Evolutionary conservation across 2,888 invertebrate species (phyloP).

Genomic region (Lepas anatifera): DNA sequence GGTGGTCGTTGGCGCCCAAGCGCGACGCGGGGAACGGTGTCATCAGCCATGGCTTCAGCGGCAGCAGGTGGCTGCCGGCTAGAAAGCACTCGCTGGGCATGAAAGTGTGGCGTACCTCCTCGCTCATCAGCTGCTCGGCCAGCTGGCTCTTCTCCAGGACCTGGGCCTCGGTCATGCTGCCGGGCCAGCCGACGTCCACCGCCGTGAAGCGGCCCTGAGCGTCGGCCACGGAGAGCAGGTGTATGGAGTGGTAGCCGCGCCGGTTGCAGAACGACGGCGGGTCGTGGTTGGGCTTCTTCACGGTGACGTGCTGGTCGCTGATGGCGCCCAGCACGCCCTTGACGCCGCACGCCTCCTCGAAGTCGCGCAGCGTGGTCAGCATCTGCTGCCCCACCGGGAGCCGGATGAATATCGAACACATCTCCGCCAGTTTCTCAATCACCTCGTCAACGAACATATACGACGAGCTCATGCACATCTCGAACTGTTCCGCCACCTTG

Average conservation of each 20-base stretch:
- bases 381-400: not conserved
- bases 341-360: not conserved
- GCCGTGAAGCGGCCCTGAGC: not conserved
- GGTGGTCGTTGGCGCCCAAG: not conserved
- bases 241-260: not conserved
- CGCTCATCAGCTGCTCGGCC: not conserved
- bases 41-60: not conserved
- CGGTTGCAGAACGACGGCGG: not conserved
- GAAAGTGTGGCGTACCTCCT: not conserved
- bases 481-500: not conserved
- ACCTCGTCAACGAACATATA: not conserved
- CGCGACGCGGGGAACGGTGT: not conserved
- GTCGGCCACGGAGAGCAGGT: not conserved
- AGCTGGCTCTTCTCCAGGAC: not conserved
- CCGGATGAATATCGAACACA: not conserved
- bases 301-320: not conserved
- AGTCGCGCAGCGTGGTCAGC: not conserved
- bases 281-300: not conserved
- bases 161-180: not conserved
- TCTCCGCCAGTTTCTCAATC: not conserved
- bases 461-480: not conserved
- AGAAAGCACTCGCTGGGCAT: constrained; percentile 1
- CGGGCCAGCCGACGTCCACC: not conserved
- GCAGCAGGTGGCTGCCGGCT: not conserved
- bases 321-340: not conserved